Percentiles rank a stretch among this genome's conserved stretches.
phyloP scores from a whole-genome alignment of 1,140 invertebrate species.

The Drosophila tropicalis region DNA sequence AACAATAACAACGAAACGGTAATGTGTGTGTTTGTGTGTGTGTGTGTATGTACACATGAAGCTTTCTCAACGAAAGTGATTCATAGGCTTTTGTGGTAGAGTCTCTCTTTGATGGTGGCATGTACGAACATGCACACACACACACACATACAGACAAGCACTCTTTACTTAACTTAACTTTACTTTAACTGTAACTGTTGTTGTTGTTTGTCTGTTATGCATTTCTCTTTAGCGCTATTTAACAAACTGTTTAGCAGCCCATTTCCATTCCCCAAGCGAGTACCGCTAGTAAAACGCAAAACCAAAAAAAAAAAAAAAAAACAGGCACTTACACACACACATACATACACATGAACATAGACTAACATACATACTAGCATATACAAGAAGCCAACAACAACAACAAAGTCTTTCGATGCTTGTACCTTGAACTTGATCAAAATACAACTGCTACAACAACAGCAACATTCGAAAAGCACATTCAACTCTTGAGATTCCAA shows the following conservation, averaged over 20 bases:
- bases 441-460: slow-evolving; percentile 25
- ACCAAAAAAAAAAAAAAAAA: too few species aligned
- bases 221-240: slow-evolving; percentile 70
- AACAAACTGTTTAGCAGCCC: slow-evolving; percentile 47
- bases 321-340: not conserved
- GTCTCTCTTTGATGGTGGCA: not conserved
- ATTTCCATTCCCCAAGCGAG: slow-evolving; percentile 25
- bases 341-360: too few species aligned
- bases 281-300: not conserved
- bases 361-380: not conserved
- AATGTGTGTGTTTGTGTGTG: slow-evolving; percentile 10
- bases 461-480: slow-evolving; percentile 40
- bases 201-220: slow-evolving; percentile 43
- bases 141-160: too few species aligned
- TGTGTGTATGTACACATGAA: slow-evolving; percentile 24
- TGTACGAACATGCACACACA: not conserved
- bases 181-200: slow-evolving; percentile 21
- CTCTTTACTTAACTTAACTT: not conserved
- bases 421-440: slow-evolving; percentile 77
- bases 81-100: slow-evolving; percentile 35
- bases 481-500: slow-evolving; percentile 63
- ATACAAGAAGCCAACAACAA: slow-evolving; percentile 1
- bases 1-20: slow-evolving; percentile 8
- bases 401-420: not conserved
- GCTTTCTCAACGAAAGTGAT: slow-evolving; percentile 80